Evolutionary conservation across 1,140 invertebrate genomes (phyloP).

Genomic region (Scaptomyza montana): DNA sequence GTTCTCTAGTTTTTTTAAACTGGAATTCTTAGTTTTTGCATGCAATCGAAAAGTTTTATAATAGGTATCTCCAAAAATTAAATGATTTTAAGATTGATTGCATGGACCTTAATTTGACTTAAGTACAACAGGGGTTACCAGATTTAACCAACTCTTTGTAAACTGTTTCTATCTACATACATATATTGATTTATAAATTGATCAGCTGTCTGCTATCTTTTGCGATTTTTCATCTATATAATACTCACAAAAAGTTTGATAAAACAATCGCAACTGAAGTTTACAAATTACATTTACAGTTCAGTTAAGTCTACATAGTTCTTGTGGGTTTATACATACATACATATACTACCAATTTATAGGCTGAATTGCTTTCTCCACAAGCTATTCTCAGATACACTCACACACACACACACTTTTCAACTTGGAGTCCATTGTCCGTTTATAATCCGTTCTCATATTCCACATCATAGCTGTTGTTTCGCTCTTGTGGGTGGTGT

Average conservation of each 20-base stretch:
- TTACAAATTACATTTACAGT: background rate
- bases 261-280: constrained; percentile 14
- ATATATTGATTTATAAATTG: background rate
- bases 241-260: constrained; percentile 65
- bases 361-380: constrained; percentile 6
- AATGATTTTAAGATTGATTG: background rate
- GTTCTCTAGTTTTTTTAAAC: constrained; percentile 12
- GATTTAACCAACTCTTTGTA: constrained; percentile 9
- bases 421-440: constrained; percentile 59
- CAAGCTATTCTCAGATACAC: background rate
- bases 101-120: constrained; percentile 40
- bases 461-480: constrained; percentile 15
- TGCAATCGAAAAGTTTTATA: constrained; percentile 1
- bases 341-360: constrained; percentile 1
- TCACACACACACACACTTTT: constrained; percentile 4
- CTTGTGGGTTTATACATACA: background rate
- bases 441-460: constrained; percentile 47
- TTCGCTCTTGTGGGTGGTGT: constrained; percentile 5
- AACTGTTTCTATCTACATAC: constrained; percentile 10
- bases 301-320: constrained; percentile 15
- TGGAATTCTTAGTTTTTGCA: background rate
- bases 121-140: constrained; percentile 49
- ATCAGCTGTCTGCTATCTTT: constrained; percentile 37
- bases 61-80: background rate
- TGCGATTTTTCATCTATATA: constrained; percentile 78